A percentile compares a stretch with the other conserved stretches of the same genome.
phyloP scores from a whole-genome alignment of 2,113 vertebrate species.

The Ciconia stormi region DNA sequence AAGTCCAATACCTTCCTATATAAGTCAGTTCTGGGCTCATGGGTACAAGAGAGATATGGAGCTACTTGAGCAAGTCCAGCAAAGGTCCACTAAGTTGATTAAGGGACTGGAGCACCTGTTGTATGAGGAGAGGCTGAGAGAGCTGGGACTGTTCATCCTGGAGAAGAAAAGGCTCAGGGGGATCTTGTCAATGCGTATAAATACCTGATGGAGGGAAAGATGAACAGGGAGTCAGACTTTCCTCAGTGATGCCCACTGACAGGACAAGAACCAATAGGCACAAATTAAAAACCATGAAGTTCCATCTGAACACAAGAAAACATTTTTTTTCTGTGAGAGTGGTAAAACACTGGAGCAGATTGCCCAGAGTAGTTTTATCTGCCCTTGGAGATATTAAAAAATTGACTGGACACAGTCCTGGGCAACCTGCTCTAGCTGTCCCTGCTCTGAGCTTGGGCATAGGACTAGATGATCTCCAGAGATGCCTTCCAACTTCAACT shows the following conservation, averaged over 20 bases:
- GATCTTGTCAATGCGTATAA: not conserved
- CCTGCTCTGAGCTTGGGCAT: not conserved
- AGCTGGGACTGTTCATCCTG: not conserved
- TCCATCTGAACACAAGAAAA: not conserved
- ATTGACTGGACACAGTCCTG: not conserved
- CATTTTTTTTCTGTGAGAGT: not conserved
- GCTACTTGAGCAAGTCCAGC: not conserved
- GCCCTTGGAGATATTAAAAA: not conserved
- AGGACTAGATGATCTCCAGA: not conserved
- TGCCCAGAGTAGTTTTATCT: not conserved
- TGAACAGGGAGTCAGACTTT: not conserved
- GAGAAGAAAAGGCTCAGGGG: not conserved
- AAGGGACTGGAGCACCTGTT: not conserved
- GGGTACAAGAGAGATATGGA: not conserved
- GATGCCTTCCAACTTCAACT: not conserved
- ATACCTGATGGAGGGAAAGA: not conserved
- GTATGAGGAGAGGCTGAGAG: not conserved
- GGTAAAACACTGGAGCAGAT: not conserved
- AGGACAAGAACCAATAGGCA: not conserved
- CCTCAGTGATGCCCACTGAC: not conserved
- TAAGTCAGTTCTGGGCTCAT: not conserved
- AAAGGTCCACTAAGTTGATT: not conserved
- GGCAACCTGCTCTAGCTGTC: not conserved
- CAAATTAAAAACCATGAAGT: not conserved
- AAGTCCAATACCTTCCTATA: not conserved